Conservation (phyloP, 2,113 vertebrate species). For the Dicerorhinus sumatrensis region DNA sequence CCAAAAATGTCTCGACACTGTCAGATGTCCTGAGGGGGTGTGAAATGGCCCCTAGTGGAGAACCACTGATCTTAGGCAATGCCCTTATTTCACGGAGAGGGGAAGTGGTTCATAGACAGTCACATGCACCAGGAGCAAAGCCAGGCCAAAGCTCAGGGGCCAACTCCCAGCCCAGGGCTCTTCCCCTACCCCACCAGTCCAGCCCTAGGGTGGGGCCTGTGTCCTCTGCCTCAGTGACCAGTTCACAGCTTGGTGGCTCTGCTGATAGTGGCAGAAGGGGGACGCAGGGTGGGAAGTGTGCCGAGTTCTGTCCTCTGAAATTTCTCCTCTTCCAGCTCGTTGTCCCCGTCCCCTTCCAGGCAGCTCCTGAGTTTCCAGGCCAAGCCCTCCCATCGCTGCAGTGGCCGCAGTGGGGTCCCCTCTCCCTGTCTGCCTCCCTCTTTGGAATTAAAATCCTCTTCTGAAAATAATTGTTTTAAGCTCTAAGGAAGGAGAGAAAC, state of each 20-base stretch:
- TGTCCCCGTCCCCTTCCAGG: accelerated
- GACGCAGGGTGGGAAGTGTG: accelerated
- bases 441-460: constrained; percentile 52
- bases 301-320: neutral
- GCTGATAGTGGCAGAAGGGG: neutral
- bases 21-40: accelerated
- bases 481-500: constrained; percentile 58
- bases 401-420: neutral
- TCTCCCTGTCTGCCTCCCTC: neutral
- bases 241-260: neutral
- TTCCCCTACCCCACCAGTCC: accelerated
- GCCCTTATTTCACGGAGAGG: neutral
- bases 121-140: neutral
- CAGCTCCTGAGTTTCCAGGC: neutral
- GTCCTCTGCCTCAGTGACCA: neutral
- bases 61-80: accelerated
- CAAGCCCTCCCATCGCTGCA: neutral
- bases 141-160: neutral
- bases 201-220: neutral
- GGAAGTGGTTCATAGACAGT: neutral
- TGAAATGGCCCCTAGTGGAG: neutral
- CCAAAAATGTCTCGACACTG: neutral
- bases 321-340: neutral
- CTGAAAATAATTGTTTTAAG: neutral
- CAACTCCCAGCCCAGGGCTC: neutral